Conservation (phyloP, 2,797 vertebrate species). For the Lacerta viridis region DNA sequence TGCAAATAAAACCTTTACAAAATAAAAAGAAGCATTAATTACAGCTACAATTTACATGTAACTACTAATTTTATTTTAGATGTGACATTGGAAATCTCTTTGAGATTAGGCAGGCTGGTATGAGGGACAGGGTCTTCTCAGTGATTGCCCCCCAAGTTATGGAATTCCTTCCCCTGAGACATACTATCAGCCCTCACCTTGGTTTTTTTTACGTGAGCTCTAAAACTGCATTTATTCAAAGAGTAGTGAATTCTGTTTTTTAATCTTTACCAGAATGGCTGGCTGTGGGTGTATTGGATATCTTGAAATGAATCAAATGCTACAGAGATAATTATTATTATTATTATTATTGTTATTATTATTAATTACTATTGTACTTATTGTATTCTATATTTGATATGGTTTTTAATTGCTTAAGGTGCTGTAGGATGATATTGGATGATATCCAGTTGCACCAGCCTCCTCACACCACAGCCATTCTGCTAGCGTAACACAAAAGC, state of each 20-base stretch:
- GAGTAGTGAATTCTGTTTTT: background rate
- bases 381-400: background rate
- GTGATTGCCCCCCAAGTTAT: background rate
- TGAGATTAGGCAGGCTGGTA: background rate
- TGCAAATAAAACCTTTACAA: conserved; percentile 67
- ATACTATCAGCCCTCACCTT: background rate
- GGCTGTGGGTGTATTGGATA: no score
- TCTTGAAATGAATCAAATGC: no score
- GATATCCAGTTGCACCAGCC: background rate
- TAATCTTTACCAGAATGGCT: no score
- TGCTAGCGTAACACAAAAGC: no score
- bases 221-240: background rate
- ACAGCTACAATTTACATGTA: background rate
- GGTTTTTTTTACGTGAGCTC: background rate
- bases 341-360: background rate
- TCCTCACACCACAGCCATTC: no score
- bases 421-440: background rate
- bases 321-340: no score
- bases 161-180: background rate
- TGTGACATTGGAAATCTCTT: background rate
- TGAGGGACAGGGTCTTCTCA: background rate
- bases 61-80: background rate
- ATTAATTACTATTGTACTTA: background rate
- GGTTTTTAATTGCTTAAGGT: background rate
- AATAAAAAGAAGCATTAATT: conserved; percentile 18